Percentiles rank a stretch among this genome's conserved stretches.
These are phyloP conservation scores for Drosophila kohkoa DNA, from an alignment of 1,140 invertebrate genomes.

Conservation along the genomic window DNA sequence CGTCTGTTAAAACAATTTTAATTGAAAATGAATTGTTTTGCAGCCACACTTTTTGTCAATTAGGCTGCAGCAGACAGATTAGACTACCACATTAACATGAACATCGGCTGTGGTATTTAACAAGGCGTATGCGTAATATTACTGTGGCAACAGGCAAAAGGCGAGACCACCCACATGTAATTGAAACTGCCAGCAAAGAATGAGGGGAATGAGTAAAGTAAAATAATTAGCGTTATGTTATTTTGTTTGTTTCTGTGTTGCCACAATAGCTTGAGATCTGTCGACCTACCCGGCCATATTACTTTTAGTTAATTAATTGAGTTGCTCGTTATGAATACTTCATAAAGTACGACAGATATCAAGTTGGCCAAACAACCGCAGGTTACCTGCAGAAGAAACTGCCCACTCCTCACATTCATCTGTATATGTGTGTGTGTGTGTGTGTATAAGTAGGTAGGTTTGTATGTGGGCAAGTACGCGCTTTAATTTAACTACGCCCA, in stretches of 20 bases:
- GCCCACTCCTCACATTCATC: constrained; percentile 30
- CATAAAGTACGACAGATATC: constrained; percentile 57
- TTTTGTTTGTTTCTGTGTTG: constrained; percentile 49
- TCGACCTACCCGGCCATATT: constrained; percentile 38
- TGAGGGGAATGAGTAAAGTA: constrained; percentile 37
- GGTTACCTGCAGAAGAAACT: constrained; percentile 63
- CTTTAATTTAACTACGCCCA: constrained; percentile 55
- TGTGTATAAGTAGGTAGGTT: not conserved
- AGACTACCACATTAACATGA: not conserved
- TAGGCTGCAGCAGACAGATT: not conserved
- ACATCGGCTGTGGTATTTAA: not conserved
- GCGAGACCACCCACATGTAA: constrained; percentile 46
- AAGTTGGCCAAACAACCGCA: constrained; percentile 71
- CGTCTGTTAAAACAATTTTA: not conserved
- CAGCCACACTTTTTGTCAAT: not conserved
- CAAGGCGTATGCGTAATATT: constrained; percentile 1
- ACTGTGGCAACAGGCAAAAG: constrained; percentile 44
- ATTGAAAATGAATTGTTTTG: not conserved
- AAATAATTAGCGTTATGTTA: constrained; percentile 75
- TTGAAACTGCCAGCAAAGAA: constrained; percentile 56
- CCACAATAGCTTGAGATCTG: constrained; percentile 49
- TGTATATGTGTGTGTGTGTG: not conserved
- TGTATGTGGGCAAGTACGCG: constrained; percentile 27
- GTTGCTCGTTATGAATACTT: constrained; percentile 79
- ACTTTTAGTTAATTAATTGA: constrained; percentile 78